These are phyloP conservation scores for Zosterops borbonicus DNA, from an alignment of 2,113 vertebrate genomes.

Conservation along the genomic window DNA sequence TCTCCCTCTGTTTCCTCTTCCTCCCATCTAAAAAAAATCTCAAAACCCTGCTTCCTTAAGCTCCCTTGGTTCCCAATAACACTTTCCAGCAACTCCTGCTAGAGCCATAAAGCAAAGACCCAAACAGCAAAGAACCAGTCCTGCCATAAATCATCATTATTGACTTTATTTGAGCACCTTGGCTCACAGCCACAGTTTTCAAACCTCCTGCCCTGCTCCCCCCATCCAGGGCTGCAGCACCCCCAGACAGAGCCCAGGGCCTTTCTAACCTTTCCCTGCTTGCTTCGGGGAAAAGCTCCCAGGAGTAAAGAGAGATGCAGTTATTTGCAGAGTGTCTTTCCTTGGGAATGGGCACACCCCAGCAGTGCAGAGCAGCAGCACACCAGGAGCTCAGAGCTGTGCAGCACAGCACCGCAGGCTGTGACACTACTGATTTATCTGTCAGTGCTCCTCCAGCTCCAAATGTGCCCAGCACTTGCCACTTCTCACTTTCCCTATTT, in stretches of 20 bases:
- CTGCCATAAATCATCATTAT: background rate
- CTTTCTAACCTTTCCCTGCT: accelerated
- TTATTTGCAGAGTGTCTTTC: background rate
- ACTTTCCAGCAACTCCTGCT: background rate
- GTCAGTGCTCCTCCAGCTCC: background rate
- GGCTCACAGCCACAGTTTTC: background rate
- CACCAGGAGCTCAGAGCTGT: background rate
- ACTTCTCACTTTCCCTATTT: background rate
- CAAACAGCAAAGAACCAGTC: background rate
- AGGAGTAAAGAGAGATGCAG: background rate
- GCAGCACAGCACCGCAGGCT: background rate
- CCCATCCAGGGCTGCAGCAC: background rate
- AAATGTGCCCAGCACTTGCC: background rate
- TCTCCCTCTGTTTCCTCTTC: background rate
- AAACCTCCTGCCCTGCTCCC: background rate
- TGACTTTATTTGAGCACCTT: background rate
- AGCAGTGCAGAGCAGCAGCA: background rate
- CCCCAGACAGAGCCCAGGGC: background rate
- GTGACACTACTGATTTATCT: background rate
- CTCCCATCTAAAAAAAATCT: background rate
- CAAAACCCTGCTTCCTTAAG: background rate
- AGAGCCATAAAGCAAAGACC: background rate
- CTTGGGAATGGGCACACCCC: background rate
- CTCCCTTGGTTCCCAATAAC: background rate
- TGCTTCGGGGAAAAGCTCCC: background rate